These are phyloP conservation scores for Dufourea novaeangliae DNA, from an alignment of 1,140 invertebrate species.

Conservation along the genomic window DNA sequence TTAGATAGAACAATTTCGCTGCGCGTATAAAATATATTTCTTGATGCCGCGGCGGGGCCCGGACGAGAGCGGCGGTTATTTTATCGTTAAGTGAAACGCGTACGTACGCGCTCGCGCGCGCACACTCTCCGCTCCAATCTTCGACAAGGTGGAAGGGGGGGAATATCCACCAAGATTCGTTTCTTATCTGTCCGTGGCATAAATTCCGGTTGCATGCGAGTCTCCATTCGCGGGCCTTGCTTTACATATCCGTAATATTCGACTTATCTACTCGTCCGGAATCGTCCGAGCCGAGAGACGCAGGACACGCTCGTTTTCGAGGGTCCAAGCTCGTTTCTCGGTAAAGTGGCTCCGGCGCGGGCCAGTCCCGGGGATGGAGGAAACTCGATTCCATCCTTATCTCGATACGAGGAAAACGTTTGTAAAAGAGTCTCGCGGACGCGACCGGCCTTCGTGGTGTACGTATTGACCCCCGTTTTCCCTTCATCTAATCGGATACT, in stretches of 20 bases:
- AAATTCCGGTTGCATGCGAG: slow-evolving; percentile 46
- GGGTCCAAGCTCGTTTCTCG: slow-evolving; percentile 44
- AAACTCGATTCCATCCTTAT: slow-evolving; percentile 65
- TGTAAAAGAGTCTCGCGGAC: slow-evolving; percentile 36
- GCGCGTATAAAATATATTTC: slow-evolving; percentile 43
- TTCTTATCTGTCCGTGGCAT: slow-evolving; percentile 42
- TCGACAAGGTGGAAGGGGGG: no score
- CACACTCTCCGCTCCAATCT: background rate
- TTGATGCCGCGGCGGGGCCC: background rate
- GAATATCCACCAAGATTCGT: slow-evolving; percentile 38
- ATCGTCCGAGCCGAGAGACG: slow-evolving; percentile 32
- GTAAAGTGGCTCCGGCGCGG: slow-evolving; percentile 44
- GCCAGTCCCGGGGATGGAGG: slow-evolving; percentile 36
- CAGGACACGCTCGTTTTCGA: slow-evolving; percentile 44
- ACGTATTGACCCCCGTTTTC: slow-evolving; percentile 39
- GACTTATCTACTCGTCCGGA: slow-evolving; percentile 47
- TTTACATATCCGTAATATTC: slow-evolving; percentile 48
- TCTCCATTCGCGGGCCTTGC: slow-evolving; percentile 35
- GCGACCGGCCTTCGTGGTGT: slow-evolving; percentile 9
- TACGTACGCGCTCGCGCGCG: background rate
- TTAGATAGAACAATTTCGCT: slow-evolving; percentile 47
- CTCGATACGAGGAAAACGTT: slow-evolving; percentile 57
- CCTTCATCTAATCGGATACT: slow-evolving; percentile 65
- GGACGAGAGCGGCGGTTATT: slow-evolving; percentile 5
- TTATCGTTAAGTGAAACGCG: slow-evolving; percentile 22